A percentile compares a stretch with the other conserved stretches of the same genome.
Evolutionary conservation across 2,888 invertebrate genomes (phyloP).

Genomic region (Leucania comma): DNA sequence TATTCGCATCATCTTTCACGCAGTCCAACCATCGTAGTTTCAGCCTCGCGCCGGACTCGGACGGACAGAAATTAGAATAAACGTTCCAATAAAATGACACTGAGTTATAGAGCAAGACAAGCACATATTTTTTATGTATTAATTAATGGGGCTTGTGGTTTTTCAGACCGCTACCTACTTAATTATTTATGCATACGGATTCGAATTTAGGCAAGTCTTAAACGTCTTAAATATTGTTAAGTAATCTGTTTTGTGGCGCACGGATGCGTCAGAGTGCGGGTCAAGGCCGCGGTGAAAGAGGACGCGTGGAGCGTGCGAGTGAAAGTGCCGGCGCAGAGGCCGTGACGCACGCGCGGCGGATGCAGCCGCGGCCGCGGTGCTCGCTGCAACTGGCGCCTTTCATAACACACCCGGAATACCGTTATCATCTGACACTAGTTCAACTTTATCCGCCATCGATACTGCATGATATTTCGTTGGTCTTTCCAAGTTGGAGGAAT

Average conservation of each 20-base stretch:
- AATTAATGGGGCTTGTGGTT: background rate
- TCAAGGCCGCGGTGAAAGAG: constrained; percentile 65
- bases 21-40: too few relatives aligned
- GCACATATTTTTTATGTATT: background rate
- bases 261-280: constrained; percentile 40
- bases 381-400: background rate
- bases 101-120: background rate
- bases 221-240: constrained; percentile 3
- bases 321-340: constrained; percentile 58
- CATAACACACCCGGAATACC: constrained; percentile 29
- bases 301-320: constrained; percentile 38
- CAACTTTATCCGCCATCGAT: constrained; percentile 33
- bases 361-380: constrained; percentile 1
- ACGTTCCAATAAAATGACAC: background rate
- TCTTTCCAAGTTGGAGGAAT: background rate
- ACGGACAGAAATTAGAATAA: too few relatives aligned
- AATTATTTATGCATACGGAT: background rate
- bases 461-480: constrained; percentile 1
- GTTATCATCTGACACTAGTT: background rate
- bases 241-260: constrained; percentile 1
- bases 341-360: constrained; percentile 57
- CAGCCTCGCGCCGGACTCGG: too few relatives aligned
- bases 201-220: background rate
- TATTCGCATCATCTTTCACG: too few relatives aligned
- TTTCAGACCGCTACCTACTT: background rate